phyloP scores from a whole-genome alignment of 2,797 vertebrate genomes.

The Pipistrellus kuhlii region DNA sequence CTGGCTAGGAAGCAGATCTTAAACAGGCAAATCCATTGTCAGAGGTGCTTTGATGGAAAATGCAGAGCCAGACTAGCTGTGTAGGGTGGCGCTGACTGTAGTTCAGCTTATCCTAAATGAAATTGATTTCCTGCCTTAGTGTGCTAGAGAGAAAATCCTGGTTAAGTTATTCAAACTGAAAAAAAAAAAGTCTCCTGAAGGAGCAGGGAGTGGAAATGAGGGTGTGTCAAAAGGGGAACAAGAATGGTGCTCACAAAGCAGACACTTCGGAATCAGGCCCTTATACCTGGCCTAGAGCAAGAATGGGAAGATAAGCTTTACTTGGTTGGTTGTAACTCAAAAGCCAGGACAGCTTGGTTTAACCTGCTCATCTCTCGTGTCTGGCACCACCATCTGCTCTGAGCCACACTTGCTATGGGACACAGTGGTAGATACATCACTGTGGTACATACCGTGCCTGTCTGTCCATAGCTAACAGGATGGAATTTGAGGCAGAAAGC shows the following conservation, averaged over 20 bases:
- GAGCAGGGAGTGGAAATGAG: not conserved
- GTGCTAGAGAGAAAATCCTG: not conserved
- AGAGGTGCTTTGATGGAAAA: not conserved
- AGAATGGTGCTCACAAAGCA: not conserved
- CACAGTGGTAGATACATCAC: not conserved
- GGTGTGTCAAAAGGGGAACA: not conserved
- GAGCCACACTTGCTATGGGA: not conserved
- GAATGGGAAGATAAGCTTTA: not conserved
- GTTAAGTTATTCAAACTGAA: not conserved
- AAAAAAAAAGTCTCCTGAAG: not conserved
- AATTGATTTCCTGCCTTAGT: not conserved
- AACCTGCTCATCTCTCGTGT: not conserved
- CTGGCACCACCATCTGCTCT: conserved; percentile 12
- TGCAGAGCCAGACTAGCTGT: not conserved
- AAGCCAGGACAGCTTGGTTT: not conserved
- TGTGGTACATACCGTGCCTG: not conserved
- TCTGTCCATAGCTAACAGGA: not conserved
- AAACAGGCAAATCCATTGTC: conserved; percentile 8
- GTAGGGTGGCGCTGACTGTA: not conserved
- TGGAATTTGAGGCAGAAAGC: not conserved
- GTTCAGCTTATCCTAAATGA: not conserved
- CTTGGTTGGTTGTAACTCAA: conserved; percentile 24
- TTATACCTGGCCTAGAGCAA: not conserved
- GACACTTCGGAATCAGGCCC: not conserved
- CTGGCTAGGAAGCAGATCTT: conserved; percentile 6